A percentile compares a stretch with the other conserved stretches of the same genome.
Evolutionary conservation across 2,113 vertebrate species (phyloP).

Genomic region (Taurulus bubalis): DNA sequence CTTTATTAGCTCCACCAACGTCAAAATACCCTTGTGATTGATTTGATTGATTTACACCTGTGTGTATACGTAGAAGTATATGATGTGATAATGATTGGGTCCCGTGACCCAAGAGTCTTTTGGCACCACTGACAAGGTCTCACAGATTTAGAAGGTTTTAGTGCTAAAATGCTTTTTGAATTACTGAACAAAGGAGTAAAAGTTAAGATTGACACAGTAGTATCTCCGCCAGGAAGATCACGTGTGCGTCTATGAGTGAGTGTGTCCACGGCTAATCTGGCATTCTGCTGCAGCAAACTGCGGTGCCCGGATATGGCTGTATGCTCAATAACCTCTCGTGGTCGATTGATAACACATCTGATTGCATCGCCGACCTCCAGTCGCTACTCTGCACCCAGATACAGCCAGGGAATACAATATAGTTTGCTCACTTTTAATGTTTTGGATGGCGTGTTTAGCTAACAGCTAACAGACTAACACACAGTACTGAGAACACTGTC

Average conservation of each 20-base stretch:
- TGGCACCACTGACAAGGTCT: background rate
- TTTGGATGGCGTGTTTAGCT: background rate
- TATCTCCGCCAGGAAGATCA: background rate
- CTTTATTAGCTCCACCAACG: constrained; percentile 24
- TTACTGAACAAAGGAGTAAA: constrained; percentile 2
- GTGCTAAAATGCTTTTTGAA: background rate
- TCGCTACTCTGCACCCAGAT: background rate
- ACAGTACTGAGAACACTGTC: background rate
- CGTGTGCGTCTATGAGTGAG: background rate
- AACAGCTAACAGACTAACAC: background rate
- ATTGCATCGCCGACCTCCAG: background rate
- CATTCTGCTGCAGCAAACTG: background rate
- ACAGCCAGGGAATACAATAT: background rate
- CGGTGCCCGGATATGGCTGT: background rate
- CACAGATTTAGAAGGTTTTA: background rate
- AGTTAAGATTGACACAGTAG: background rate
- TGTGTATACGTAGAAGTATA: background rate
- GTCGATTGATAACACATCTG: background rate
- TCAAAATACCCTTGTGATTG: constrained; percentile 27
- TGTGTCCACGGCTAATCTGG: background rate
- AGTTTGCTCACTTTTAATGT: background rate
- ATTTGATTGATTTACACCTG: constrained; percentile 29
- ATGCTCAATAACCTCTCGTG: background rate
- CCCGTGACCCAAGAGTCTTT: constrained; percentile 22
- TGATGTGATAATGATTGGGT: constrained; percentile 22